Percentiles rank a stretch among this genome's conserved stretches.
These are phyloP conservation scores for Meloidogyne chitwoodi DNA, from an alignment of 1,140 invertebrate species.

Conservation along the genomic window DNA sequence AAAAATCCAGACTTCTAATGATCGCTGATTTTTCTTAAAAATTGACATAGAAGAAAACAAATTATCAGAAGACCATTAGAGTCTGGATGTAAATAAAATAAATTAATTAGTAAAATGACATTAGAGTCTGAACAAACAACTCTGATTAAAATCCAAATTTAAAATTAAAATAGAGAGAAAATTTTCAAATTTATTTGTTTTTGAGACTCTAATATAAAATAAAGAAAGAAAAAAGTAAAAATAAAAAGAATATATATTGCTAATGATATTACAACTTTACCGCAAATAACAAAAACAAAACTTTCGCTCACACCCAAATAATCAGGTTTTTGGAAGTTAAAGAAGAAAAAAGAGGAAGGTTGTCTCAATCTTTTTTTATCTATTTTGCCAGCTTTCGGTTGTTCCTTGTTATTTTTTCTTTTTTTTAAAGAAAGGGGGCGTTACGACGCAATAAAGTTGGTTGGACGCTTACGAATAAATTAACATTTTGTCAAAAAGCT, in stretches of 20 bases:
- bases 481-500: too few species aligned
- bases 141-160: too few species aligned
- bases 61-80: neutral
- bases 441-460: neutral
- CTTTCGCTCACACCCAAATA: neutral
- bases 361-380: neutral
- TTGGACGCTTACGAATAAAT: neutral
- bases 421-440: neutral
- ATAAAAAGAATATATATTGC: neutral
- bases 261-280: neutral
- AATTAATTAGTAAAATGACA: too few species aligned
- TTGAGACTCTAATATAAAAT: neutral
- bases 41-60: neutral
- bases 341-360: neutral
- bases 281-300: neutral
- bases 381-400: neutral
- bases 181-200: too few species aligned
- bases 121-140: too few species aligned
- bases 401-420: neutral
- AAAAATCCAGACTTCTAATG: too few species aligned
- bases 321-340: neutral
- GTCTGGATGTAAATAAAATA: too few species aligned
- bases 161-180: too few species aligned
- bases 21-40: too few species aligned
- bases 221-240: neutral